These are phyloP conservation scores for Scaptomyza reducta DNA, from an alignment of 2,888 invertebrate genomes.

Conservation along the genomic window DNA sequence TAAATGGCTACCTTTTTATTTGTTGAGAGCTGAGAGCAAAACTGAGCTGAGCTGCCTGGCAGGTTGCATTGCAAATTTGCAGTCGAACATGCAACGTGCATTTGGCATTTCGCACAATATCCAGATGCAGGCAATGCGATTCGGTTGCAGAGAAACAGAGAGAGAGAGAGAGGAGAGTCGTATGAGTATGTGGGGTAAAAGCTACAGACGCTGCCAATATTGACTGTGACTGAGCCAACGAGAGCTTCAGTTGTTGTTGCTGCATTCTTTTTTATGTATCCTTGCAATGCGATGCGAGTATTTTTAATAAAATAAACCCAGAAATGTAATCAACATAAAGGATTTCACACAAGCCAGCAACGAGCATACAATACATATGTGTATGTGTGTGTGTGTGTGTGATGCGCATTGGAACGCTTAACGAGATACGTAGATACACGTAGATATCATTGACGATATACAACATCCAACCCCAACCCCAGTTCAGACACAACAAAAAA, in stretches of 20 bases:
- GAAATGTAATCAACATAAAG: constrained; percentile 83
- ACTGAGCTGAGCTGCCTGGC: constrained; percentile 36
- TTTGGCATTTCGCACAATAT: constrained; percentile 75
- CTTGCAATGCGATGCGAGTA: constrained; percentile 75
- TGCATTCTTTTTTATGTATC: constrained; percentile 52
- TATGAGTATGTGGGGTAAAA: constrained; percentile 22
- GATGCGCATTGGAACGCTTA: constrained; percentile 71
- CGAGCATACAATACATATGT: not conserved
- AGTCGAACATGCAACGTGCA: constrained; percentile 75
- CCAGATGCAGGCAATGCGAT: constrained; percentile 47
- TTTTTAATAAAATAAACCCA: constrained; percentile 83
- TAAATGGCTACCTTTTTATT: constrained; percentile 56
- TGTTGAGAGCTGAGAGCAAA: constrained; percentile 9
- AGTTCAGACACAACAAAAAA: constrained; percentile 19
- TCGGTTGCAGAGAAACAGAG: not conserved
- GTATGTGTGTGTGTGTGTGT: constrained; percentile 17
- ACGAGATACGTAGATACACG: constrained; percentile 75
- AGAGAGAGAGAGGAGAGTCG: not conserved
- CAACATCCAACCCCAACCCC: constrained; percentile 22
- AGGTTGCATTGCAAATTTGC: constrained; percentile 79
- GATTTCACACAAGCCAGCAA: constrained; percentile 72
- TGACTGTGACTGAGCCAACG: constrained; percentile 71
- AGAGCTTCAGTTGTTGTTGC: constrained; percentile 27
- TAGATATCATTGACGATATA: constrained; percentile 76
- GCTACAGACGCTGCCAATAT: constrained; percentile 79